Percentiles rank a stretch among this genome's conserved stretches.
Conservation (phyloP, 2,797 vertebrate species). For the Amblyopsis hoosieri region DNA sequence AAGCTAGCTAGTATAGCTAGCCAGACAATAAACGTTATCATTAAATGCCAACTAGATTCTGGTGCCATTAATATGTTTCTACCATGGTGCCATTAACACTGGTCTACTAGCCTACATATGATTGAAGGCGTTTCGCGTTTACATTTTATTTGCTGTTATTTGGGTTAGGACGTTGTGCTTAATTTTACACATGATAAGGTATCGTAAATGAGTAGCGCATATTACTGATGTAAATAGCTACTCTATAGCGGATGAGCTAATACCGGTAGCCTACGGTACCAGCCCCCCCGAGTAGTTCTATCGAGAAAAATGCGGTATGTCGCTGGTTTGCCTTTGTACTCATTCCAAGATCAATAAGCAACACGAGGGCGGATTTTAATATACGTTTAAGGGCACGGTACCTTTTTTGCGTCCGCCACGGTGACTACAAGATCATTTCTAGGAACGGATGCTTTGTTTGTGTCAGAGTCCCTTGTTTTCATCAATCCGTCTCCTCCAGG, state of each 20-base stretch:
- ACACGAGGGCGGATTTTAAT: not conserved
- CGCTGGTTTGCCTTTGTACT: conserved; percentile 50
- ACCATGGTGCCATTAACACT: conserved; percentile 35
- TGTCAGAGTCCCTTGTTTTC: conserved; percentile 54
- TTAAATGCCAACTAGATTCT: conserved; percentile 44
- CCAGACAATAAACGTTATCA: conserved; percentile 20
- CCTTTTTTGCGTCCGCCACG: conserved; percentile 57
- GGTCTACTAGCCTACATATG: not conserved
- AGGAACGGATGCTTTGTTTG: conserved; percentile 47
- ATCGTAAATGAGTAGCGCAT: not conserved
- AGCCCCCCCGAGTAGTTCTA: conserved; percentile 37
- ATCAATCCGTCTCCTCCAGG: conserved; percentile 69
- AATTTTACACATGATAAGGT: not conserved
- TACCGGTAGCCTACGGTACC: conserved; percentile 5
- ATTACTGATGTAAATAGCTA: conserved; percentile 33
- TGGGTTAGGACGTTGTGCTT: not conserved
- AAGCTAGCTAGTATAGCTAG: not conserved
- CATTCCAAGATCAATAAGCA: conserved; percentile 23
- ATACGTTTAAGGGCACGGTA: conserved; percentile 38
- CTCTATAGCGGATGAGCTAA: conserved; percentile 48
- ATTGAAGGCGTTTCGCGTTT: conserved; percentile 12
- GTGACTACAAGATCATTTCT: conserved; percentile 64
- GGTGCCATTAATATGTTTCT: conserved; percentile 28
- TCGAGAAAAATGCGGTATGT: conserved; percentile 48
- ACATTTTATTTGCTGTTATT: not conserved